These are phyloP conservation scores for Dolichotis patagonum DNA, from an alignment of 2,113 vertebrate species.

Conservation along the genomic window DNA sequence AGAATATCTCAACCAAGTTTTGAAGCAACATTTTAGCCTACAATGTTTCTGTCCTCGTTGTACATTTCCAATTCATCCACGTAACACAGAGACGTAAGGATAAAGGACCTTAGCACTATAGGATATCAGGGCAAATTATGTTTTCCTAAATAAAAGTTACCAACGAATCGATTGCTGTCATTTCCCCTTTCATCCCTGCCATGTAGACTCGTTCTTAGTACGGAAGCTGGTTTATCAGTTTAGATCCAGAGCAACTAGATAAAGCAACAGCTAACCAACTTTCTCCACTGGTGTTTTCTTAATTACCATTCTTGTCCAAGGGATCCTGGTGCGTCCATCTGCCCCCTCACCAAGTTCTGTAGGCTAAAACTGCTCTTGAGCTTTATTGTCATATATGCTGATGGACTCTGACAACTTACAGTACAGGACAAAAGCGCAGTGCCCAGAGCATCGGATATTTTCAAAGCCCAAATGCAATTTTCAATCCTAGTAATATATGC, in stretches of 20 bases:
- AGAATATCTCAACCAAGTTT: constrained; percentile 9
- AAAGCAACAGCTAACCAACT: not conserved
- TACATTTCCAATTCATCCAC: not conserved
- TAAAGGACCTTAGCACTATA: not conserved
- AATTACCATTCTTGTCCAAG: not conserved
- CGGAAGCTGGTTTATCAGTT: not conserved
- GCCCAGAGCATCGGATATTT: not conserved
- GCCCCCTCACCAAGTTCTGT: not conserved
- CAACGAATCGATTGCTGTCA: not conserved
- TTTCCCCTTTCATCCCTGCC: not conserved
- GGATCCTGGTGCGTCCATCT: not conserved
- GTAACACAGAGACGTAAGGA: not conserved
- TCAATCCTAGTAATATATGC: not conserved
- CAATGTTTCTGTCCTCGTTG: not conserved
- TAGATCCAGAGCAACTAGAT: not conserved
- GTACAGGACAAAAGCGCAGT: not conserved
- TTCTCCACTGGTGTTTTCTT: not conserved
- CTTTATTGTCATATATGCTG: not conserved
- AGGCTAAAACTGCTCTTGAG: not conserved
- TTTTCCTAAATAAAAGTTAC: not conserved
- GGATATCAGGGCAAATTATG: not conserved
- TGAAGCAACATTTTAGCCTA: not conserved
- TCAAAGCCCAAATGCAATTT: constrained; percentile 40
- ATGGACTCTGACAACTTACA: not conserved
- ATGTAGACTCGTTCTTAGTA: not conserved